These are phyloP conservation scores for Aleiodes sp. DNA, from an alignment of 1,140 invertebrate genomes.

Conservation along the genomic window DNA sequence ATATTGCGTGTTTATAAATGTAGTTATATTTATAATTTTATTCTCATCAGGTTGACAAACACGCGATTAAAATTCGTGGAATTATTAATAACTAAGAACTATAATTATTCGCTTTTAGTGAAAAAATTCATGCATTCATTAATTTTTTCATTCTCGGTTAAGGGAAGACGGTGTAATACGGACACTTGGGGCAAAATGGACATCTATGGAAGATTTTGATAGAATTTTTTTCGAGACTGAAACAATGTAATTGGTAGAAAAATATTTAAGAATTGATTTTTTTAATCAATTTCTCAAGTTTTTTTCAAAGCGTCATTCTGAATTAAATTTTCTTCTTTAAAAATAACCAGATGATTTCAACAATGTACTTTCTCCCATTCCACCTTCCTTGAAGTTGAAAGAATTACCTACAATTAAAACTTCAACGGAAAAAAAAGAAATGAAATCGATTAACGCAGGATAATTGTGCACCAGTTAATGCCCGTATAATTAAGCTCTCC, in stretches of 20 bases:
- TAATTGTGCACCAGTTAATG: constrained; percentile 1
- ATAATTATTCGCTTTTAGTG: background rate
- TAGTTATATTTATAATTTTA: background rate
- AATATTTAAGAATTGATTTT: too few relatives aligned
- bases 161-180: too few relatives aligned
- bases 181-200: too few relatives aligned
- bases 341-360: too few relatives aligned
- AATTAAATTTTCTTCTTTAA: too few relatives aligned
- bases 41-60: background rate
- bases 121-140: background rate
- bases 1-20: constrained; percentile 13
- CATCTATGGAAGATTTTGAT: too few relatives aligned
- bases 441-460: background rate
- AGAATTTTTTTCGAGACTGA: too few relatives aligned
- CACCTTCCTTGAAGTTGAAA: background rate
- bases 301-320: too few relatives aligned
- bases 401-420: background rate
- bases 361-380: too few relatives aligned
- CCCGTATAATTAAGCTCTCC: constrained; percentile 17
- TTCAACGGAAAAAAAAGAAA: background rate
- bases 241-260: too few relatives aligned
- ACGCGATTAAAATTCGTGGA: constrained; percentile 2
- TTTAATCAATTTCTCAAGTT: too few relatives aligned
- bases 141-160: background rate
- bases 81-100: background rate